Evolutionary conservation across 2,888 invertebrate species (phyloP), one percentile per base, ranked within the genome.

Genomic region (Scotopteryx bipunctaria): DNA sequence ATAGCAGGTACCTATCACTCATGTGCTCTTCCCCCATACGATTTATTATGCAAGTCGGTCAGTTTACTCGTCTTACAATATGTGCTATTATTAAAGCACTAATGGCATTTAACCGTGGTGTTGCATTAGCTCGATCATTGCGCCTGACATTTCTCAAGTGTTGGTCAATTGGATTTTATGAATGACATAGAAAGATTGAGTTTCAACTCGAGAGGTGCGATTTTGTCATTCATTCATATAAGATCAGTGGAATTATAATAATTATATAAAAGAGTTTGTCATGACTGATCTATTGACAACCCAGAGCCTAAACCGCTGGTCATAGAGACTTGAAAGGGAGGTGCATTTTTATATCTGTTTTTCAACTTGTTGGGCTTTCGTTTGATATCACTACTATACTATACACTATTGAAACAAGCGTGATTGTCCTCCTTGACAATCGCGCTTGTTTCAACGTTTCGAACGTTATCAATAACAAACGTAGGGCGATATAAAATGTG

Each of bases 21-120:
- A 13, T 44, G 25, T 27, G 17, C 25, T 35, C 43, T 25, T 17
- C 13, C 23, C 43, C 13, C 25, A 55, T 59, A 61, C 48, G 31
- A 67, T 50, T 48, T 29, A 55, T 75, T 75, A 71, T 67, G 71
- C 71, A 77, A 77, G 66, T 63, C 67, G 71, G 69, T 71, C 71
- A 71, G 59, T 71, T 71, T 64, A 67, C 21, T 53, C 38, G 35
- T 45, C 44, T 45, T 33, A 53, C 53, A 67, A 67, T 41, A 51
- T 48, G 46, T 57, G 64, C 66, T 67, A 70, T 71, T 69, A 75
- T 74, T 70, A 72, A 71, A 70, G 64, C 69, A 74, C 74, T 68
- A 73, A 78, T 78, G 76, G 63, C 76, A 81, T 77, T 79, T 75
- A 74, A 61, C 67, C 76, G 71, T 56, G 35, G 57, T 75, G 70